Conservation (phyloP, 2,888 invertebrate species). For the Leptopterna dolabrata region DNA sequence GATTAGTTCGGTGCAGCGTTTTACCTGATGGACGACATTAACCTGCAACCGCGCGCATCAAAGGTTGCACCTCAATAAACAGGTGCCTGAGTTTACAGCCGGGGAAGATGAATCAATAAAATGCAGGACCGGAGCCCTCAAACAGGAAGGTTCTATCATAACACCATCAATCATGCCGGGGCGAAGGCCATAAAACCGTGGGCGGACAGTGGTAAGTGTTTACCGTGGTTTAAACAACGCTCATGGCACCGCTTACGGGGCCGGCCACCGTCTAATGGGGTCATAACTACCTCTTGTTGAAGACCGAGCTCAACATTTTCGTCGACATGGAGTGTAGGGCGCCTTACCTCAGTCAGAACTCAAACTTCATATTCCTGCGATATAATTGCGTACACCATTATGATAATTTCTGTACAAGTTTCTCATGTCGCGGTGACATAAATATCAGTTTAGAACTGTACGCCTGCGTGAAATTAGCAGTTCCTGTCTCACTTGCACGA, state of each 20-base stretch:
- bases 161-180: conserved; percentile 13
- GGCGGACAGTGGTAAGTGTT: conserved; percentile 38
- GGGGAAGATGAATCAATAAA: not conserved
- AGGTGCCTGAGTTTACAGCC: not conserved
- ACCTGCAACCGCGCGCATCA: no score
- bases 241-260: conserved; percentile 11
- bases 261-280: not conserved
- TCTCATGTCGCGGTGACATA: no score
- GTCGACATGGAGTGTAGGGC: not conserved
- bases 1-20: no score
- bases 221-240: conserved; percentile 15
- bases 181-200: conserved; percentile 35
- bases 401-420: no score
- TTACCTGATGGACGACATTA: no score
- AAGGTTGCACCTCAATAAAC: not conserved
- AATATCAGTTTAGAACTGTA: no score
- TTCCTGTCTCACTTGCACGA: no score
- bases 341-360: no score
- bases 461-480: no score
- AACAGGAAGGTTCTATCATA: not conserved
- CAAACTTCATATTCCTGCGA: no score
- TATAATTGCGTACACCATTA: no score
- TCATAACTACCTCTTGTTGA: not conserved
- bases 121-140: not conserved
- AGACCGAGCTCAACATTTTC: not conserved